phyloP scores from a whole-genome alignment of 2,797 vertebrate genomes.

The Peromyscus aztecus region DNA sequence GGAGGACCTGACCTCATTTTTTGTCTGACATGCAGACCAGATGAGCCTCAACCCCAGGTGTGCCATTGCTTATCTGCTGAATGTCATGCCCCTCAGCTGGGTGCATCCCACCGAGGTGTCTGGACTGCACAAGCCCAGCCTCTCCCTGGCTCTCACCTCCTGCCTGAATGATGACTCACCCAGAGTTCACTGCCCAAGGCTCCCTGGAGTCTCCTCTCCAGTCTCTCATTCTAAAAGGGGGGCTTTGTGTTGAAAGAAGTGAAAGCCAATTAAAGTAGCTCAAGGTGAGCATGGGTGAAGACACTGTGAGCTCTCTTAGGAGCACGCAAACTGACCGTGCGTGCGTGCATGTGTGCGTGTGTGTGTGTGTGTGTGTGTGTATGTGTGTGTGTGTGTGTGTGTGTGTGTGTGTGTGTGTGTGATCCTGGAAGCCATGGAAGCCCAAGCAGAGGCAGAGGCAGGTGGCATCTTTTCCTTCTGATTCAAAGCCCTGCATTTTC shows the following conservation, averaged over 20 bases:
- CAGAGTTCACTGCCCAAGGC: not conserved
- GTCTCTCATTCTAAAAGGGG: not conserved
- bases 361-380: too few relatives aligned
- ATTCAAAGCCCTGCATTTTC: not conserved
- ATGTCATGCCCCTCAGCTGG: not conserved
- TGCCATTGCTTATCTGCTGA: not conserved
- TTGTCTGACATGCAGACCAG: not conserved
- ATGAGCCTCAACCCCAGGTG: fast-evolving
- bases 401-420: too few relatives aligned
- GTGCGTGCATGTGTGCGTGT: too few relatives aligned
- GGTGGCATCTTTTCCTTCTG: not conserved
- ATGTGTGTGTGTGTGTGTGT: too few relatives aligned
- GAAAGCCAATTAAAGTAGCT: not conserved
- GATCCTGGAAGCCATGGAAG: not conserved
- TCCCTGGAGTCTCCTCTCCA: not conserved
- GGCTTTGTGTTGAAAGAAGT: not conserved
- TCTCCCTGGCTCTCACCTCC: not conserved
- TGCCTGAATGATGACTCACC: not conserved
- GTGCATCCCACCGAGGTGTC: not conserved
- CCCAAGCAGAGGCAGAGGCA: not conserved
- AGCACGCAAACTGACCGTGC: not conserved
- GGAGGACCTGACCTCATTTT: not conserved
- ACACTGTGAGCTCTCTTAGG: not conserved
- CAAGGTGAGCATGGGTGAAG: not conserved
- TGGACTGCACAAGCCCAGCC: not conserved